Percentiles rank a stretch among this genome's conserved stretches.
Evolutionary conservation across 2,113 vertebrate species (phyloP).

Genomic region (Pseudopipra pipra): DNA sequence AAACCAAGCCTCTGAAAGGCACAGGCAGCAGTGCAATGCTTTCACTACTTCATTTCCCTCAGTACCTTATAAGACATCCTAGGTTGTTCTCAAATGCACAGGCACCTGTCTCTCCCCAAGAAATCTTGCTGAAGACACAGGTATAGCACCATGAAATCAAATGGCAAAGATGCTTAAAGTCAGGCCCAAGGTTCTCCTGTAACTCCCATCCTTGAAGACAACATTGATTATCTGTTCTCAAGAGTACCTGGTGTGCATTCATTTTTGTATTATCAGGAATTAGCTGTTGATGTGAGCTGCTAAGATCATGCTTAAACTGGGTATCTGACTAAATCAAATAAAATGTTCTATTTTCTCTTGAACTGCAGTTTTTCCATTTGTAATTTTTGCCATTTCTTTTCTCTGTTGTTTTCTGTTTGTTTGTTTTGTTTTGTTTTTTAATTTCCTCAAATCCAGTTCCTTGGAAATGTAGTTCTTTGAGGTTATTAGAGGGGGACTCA

Average conservation of each 20-base stretch:
- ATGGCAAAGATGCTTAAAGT: neutral
- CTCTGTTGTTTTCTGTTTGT: neutral
- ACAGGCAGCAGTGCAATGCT: neutral
- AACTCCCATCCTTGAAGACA: neutral
- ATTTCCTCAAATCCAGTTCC: neutral
- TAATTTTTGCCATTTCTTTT: neutral
- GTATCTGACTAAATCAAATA: neutral
- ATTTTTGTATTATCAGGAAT: neutral
- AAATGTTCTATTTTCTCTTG: neutral
- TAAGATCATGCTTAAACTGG: neutral
- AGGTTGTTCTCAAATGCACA: neutral
- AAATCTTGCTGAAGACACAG: neutral
- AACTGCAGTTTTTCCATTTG: neutral
- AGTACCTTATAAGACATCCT: too few species aligned
- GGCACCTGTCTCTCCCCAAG: neutral
- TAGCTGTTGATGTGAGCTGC: neutral
- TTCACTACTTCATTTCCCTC: neutral
- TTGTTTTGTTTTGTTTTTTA: neutral
- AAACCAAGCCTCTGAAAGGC: neutral
- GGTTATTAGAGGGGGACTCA: neutral
- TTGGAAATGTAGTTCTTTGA: neutral
- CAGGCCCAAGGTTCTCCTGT: neutral
- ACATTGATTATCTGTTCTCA: neutral
- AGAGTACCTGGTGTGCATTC: neutral
- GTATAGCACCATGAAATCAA: neutral